These are phyloP conservation scores for Oxyruncus cristatus DNA, from an alignment of 2,113 vertebrate genomes.

Conservation along the genomic window DNA sequence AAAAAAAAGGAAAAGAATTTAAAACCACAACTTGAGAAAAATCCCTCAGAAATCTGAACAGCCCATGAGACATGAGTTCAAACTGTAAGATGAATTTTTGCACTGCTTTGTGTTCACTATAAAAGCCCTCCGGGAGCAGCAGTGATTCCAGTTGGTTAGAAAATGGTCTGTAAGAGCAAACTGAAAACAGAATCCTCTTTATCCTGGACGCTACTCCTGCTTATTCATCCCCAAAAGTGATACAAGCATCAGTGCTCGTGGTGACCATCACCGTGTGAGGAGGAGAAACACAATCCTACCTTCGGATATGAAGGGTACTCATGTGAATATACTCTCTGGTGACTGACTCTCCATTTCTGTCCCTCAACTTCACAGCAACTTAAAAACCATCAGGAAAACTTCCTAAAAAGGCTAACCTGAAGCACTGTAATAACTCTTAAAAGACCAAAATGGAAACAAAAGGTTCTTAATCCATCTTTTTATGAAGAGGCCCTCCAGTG, in stretches of 20 bases:
- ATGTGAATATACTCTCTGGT: neutral
- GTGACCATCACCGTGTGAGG: neutral
- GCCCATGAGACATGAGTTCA: neutral
- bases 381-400: neutral
- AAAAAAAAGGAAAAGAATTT: neutral
- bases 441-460: neutral
- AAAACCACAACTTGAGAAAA: neutral
- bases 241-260: neutral
- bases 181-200: neutral
- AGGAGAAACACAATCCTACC: neutral
- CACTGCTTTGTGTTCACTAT: neutral
- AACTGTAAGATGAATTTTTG: neutral
- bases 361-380: neutral
- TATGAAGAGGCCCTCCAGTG: neutral
- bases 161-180: neutral
- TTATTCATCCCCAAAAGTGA: neutral
- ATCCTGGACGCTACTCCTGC: neutral
- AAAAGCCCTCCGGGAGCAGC: neutral
- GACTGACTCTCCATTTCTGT: neutral
- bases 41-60: neutral
- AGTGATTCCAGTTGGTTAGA: neutral
- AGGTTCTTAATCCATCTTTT: constrained; percentile 6
- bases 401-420: neutral
- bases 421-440: neutral
- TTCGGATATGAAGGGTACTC: neutral